Conservation (phyloP, 2,888 invertebrate genomes). For the Diaphora mendica region DNA sequence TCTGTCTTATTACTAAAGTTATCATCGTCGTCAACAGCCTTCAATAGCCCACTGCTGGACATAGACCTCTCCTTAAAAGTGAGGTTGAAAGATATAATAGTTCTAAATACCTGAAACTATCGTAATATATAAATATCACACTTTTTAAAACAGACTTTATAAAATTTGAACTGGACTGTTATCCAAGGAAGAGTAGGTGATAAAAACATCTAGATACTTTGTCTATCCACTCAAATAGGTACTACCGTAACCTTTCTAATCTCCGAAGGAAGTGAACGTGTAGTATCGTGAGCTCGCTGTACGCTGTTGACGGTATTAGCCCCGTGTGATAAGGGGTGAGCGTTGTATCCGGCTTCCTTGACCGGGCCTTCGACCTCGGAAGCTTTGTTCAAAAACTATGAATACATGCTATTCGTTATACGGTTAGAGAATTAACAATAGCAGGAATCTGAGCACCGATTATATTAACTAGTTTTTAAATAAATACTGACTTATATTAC, state of each 20-base stretch:
- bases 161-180: no score
- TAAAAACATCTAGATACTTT: not conserved
- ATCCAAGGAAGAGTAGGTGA: not conserved
- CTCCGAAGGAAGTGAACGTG: constrained; percentile 8
- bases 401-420: constrained; percentile 7
- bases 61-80: no score
- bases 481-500: not conserved
- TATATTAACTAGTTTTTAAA: not conserved
- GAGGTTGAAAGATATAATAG: no score
- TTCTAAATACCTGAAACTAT: not conserved
- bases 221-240: not conserved
- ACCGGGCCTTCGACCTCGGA: constrained; percentile 16
- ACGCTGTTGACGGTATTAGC: constrained; percentile 18
- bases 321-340: constrained; percentile 21
- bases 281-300: constrained; percentile 16
- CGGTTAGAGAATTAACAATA: not conserved
- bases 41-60: no score
- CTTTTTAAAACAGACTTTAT: no score
- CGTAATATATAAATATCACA: no score
- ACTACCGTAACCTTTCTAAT: constrained; percentile 15
- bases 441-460: not conserved
- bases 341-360: constrained; percentile 15
- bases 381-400: constrained; percentile 13
- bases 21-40: no score
- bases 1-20: no score